Evolutionary conservation across 2,797 vertebrate species (phyloP).

Genomic region (Poliocrania exsul): DNA sequence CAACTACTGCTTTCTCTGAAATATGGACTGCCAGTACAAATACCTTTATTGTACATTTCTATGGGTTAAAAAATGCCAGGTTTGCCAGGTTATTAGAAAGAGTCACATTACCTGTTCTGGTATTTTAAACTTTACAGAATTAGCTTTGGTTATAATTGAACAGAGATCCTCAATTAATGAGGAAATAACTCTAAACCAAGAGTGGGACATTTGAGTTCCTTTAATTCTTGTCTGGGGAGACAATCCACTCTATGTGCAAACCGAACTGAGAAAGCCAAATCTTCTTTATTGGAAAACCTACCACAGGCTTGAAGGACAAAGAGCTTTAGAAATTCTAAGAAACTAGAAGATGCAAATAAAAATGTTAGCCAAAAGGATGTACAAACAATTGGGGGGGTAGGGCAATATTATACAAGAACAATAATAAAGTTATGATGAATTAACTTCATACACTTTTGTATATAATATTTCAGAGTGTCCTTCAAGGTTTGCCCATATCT

Average conservation of each 20-base stretch:
- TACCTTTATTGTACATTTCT: background rate
- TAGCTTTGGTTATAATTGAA: constrained; percentile 34
- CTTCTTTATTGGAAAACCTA: background rate
- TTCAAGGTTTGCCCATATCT: background rate
- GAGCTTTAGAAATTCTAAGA: background rate
- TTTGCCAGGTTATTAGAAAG: background rate
- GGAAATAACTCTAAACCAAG: background rate
- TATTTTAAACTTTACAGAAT: background rate
- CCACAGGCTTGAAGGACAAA: background rate
- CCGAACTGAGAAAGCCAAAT: background rate
- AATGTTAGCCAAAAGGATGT: background rate
- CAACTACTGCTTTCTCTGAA: background rate
- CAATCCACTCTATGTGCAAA: background rate
- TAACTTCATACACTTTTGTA: background rate
- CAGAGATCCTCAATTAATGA: background rate
- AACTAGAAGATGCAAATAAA: background rate
- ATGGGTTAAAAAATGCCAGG: background rate
- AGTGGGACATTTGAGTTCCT: background rate
- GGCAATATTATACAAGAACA: background rate
- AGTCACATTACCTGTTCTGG: background rate
- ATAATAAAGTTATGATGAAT: background rate
- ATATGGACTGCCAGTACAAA: background rate
- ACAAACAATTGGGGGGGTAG: background rate
- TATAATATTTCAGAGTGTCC: background rate
- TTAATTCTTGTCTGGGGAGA: background rate